Conservation (phyloP, 1,140 invertebrate species). For the Piezodorus guildinii region DNA sequence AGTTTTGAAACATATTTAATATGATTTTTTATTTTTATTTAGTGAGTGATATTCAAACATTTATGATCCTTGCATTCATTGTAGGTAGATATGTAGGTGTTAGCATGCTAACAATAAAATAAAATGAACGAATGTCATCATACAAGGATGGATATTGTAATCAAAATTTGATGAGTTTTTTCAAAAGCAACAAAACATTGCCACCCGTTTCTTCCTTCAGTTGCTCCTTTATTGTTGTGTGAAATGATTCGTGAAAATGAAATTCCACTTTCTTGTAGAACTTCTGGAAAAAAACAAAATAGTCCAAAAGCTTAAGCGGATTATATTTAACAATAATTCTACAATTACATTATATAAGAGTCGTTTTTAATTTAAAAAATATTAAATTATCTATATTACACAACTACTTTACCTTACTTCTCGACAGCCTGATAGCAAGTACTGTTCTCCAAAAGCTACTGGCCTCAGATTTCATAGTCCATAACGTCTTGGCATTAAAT, state of each 20-base stretch:
- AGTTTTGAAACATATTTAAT: too few relatives aligned
- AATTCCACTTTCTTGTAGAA: constrained; percentile 2
- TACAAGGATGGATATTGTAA: constrained; percentile 28
- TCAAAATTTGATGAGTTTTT: neutral
- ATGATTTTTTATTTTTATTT: too few relatives aligned
- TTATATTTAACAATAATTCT: too few relatives aligned
- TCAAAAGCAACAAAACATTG: neutral
- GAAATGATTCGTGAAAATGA: neutral
- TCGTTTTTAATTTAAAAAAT: too few relatives aligned
- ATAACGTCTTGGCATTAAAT: neutral
- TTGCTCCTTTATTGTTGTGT: constrained; percentile 33
- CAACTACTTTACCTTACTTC: constrained; percentile 5
- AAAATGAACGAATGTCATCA: too few relatives aligned
- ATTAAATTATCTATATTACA: too few relatives aligned
- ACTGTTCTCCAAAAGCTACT: neutral
- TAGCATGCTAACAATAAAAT: too few relatives aligned
- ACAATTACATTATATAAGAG: too few relatives aligned
- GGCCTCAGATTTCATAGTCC: neutral
- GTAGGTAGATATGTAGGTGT: too few relatives aligned
- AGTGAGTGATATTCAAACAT: too few relatives aligned
- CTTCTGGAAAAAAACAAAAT: neutral
- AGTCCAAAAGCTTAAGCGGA: too few relatives aligned
- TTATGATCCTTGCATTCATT: too few relatives aligned
- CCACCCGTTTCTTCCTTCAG: neutral
- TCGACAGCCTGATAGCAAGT: neutral